Evolutionary conservation across 53 echinoderm and acorn worm genomes (phyloP).

Genomic region (Stichopus horrens): DNA sequence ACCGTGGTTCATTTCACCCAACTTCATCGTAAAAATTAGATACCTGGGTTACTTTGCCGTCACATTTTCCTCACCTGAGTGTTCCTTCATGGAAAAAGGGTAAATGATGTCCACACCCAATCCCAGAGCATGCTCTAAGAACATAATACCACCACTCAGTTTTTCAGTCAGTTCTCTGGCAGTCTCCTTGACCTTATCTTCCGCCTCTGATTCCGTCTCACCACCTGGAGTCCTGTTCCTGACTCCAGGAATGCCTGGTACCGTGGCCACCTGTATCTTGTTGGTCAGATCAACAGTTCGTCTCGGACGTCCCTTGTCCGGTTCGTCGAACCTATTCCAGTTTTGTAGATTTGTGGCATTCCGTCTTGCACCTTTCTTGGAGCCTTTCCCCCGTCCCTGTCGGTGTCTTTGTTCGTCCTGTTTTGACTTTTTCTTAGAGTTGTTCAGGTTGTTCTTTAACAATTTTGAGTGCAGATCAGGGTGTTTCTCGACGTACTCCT

Average conservation of each 20-base stretch:
- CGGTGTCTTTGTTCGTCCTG: not conserved
- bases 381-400: not conserved
- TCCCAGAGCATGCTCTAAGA: not conserved
- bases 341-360: not conserved
- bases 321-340: not conserved
- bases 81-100: not conserved
- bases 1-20: no score
- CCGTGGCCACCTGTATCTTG: not conserved
- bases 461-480: not conserved
- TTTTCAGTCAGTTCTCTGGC: not conserved
- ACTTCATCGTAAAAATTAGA: no score
- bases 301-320: not conserved
- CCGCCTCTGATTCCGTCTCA: not conserved
- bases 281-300: not conserved
- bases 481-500: not conserved
- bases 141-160: not conserved
- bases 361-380: not conserved
- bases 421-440: not conserved
- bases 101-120: constrained; percentile 29
- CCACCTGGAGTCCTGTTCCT: not conserved
- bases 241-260: not conserved
- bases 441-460: not conserved
- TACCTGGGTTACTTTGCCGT: no score
- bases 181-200: not conserved
- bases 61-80: not conserved